Evolutionary conservation across 2,113 vertebrate genomes (phyloP), one percentile per base, ranked within the genome.

Genomic region (Tragelaphus scriptus): DNA sequence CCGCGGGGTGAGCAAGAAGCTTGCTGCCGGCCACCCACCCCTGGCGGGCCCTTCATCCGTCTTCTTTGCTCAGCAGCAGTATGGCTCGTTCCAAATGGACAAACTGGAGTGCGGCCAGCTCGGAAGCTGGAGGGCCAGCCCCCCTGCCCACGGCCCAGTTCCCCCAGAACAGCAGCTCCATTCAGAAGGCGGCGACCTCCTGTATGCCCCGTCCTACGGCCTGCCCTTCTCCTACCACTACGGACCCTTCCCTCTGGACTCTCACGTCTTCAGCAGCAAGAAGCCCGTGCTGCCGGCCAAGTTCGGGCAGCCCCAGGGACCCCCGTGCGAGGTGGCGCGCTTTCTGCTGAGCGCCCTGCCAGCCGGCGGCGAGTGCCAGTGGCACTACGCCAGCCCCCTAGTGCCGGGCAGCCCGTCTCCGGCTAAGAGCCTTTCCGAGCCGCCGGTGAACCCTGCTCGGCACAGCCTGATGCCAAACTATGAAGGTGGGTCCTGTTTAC

Each of bases 171-270:
- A 98, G 96, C 98, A 97, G 98, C 98, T 99, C 65, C 99, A 98
- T 89, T 97, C 99, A 19, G 99, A 99, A 87, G 98, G 97, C 80
- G 93, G 98, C 9, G 99, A 99, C 75, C 98, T 99, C 53, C 95
- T 99, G 93, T 99, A 99, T 11, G 94, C 98, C 55, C 98, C 99
- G 0, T 92, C 99, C 19, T 99, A 99, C 94, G 97, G 99, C 93
- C 98, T 99, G 98, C 99, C 99, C 89, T 99, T 99, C 97, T 99
- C 99, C 90, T 99, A 99, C 98, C 98, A 99, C 77, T 99, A 99
- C 3, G 99, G 99, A 95, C 99, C 98, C 98, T 99, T 98, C 68
- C 99, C 99, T 25, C 91, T 99, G 63, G 99, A 99, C 47, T 98
- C 99, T 26, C 98, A 99, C 11, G 98, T 99, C 94, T 99, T 99